Conservation (phyloP, 2,888 invertebrate species). For the Mallateleia sp. region DNA sequence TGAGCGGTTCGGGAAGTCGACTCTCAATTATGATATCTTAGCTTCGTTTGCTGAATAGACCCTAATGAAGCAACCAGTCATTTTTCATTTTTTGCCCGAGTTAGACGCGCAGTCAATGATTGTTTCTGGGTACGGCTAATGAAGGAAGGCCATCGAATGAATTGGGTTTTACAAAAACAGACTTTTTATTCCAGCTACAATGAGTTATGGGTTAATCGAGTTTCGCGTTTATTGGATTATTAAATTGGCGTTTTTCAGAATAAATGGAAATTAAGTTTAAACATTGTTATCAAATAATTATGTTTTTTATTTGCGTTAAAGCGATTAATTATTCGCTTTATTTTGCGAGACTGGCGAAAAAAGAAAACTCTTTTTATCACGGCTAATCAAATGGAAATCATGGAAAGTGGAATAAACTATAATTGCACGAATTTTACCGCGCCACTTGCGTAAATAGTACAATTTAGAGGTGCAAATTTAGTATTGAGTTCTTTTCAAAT, state of each 20-base stretch:
- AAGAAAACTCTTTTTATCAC: not conserved
- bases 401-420: not conserved
- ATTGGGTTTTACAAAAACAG: conserved; percentile 43
- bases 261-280: not conserved
- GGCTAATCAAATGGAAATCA: not conserved
- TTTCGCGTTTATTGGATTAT: conserved; percentile 48
- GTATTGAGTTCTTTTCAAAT: too few species aligned
- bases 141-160: conserved; percentile 64
- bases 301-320: not conserved
- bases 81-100: conserved; percentile 55
- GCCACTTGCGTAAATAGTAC: not conserved
- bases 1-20: conserved; percentile 63
- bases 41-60: conserved; percentile 71
- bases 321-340: not conserved
- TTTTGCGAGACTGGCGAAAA: not conserved
- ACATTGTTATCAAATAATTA: not conserved
- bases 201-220: conserved; percentile 5
- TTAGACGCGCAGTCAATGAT: conserved; percentile 51
- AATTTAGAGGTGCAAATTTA: too few species aligned
- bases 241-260: conserved; percentile 28
- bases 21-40: conserved; percentile 73
- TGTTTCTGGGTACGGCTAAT: conserved; percentile 65
- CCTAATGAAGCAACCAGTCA: conserved; percentile 70
- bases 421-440: not conserved
- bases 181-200: not conserved